A percentile compares a stretch with the other conserved stretches of the same genome.
These are phyloP conservation scores for Drosophila murphyi DNA, from an alignment of 1,140 invertebrate genomes.

Conservation along the genomic window DNA sequence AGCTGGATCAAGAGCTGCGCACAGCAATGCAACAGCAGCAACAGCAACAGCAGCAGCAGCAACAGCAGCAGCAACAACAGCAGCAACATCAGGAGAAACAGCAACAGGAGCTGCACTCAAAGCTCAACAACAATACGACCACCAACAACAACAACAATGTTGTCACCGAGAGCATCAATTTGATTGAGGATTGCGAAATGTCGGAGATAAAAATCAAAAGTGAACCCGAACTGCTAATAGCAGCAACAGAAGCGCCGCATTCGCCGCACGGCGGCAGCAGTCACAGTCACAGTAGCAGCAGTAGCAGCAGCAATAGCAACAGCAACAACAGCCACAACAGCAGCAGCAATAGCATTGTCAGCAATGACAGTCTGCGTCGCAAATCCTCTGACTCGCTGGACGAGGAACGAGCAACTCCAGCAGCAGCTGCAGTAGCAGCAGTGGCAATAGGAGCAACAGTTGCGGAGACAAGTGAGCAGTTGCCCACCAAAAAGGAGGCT, in stretches of 20 bases:
- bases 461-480: slow-evolving; percentile 7
- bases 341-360: slow-evolving; percentile 63
- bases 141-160: slow-evolving; percentile 84
- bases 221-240: slow-evolving; percentile 59
- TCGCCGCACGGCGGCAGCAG: slow-evolving; percentile 69
- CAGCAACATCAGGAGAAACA: slow-evolving; percentile 85
- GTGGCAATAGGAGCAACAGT: background rate
- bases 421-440: slow-evolving; percentile 19
- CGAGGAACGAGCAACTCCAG: slow-evolving; percentile 45
- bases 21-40: slow-evolving; percentile 85
- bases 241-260: slow-evolving; percentile 48
- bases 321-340: slow-evolving; percentile 35
- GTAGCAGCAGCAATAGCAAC: slow-evolving; percentile 48
- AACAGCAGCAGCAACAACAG: slow-evolving; percentile 85
- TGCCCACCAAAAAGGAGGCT: slow-evolving; percentile 75
- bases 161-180: slow-evolving; percentile 73
- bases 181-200: slow-evolving; percentile 75
- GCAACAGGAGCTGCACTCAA: slow-evolving; percentile 85
- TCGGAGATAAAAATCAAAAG: slow-evolving; percentile 79
- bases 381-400: slow-evolving; percentile 78
- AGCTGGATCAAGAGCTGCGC: slow-evolving; percentile 87
- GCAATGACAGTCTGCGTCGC: slow-evolving; percentile 63
- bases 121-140: slow-evolving; percentile 84
- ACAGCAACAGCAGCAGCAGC: slow-evolving; percentile 86
- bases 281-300: slow-evolving; percentile 53